Conservation (phyloP, 2,888 invertebrate genomes). For the Mythimna albipuncta region DNA sequence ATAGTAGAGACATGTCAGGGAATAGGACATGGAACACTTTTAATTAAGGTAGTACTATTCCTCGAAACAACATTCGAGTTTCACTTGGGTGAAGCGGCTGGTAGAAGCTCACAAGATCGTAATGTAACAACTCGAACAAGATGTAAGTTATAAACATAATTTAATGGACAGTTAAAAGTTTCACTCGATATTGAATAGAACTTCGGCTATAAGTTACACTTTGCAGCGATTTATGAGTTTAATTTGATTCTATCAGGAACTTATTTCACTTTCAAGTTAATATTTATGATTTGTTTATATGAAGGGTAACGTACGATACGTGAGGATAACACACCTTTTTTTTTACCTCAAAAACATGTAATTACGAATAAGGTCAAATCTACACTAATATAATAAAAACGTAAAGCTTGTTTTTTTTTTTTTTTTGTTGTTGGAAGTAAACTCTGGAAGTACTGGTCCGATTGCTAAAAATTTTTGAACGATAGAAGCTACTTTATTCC, state of each 20-base stretch:
- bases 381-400: too few relatives aligned
- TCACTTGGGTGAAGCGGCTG: too few relatives aligned
- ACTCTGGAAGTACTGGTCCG: too few relatives aligned
- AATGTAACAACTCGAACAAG: constrained; percentile 8
- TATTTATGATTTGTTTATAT: constrained; percentile 3
- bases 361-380: neutral
- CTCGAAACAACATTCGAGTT: too few relatives aligned
- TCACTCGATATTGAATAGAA: constrained; percentile 43
- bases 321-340: neutral
- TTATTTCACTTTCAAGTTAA: constrained; percentile 20
- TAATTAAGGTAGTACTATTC: too few relatives aligned
- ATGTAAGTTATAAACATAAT: constrained; percentile 30
- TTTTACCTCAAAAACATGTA: neutral
- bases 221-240: constrained; percentile 40
- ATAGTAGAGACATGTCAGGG: too few relatives aligned
- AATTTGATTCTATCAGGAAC: constrained; percentile 32
- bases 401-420: too few relatives aligned
- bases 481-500: too few relatives aligned
- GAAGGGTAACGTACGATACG: neutral
- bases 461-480: too few relatives aligned
- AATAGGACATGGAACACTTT: too few relatives aligned
- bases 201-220: constrained; percentile 31
- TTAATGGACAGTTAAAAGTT: constrained; percentile 42
- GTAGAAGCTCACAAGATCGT: neutral
- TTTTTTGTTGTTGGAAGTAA: too few relatives aligned